Base-by-base conservation (phyloP, 2,888 invertebrate species). In the Parthenolecanium corni region DNA sequence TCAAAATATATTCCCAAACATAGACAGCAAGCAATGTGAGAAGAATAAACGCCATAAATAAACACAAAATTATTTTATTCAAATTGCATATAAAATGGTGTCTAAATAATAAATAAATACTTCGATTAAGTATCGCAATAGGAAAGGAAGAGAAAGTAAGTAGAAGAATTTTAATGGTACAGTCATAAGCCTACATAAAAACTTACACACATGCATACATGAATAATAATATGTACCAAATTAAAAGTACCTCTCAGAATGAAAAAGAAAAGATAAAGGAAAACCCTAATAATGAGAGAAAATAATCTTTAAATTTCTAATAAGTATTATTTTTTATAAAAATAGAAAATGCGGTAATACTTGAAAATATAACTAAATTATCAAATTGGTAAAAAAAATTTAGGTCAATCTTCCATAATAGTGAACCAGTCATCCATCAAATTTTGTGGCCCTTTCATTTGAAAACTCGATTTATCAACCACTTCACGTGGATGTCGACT, bases 371-470 rank as follows among this genome's bases (percentile, higher is more conserved):
- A 44, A 57, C 24, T 44, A 56, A 56, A 42, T 31, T 31, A 46
- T 40, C 38, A 24, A 38, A 24, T 54, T 53, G 20, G 36, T 52
- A 9, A 31, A 6, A 31, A n/a, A 31, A 47, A 31, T 58, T 58
- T 44, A 44, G 57, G 49, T 18, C 57, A 61, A 14, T 61, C 51
- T 61, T 51, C 51, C 16, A 11, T 16, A 31, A 4, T 52, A 4
- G 36, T 11, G 38, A 38, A 36, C 61, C 61, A 61, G 61, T 61
- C 61, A 61, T 61, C 61, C 61, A 51, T 61, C 57, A 47, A 31
- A 38, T 31, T 49, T 49, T 58, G 31, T 61, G 49, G 49, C 61
- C 61, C 61, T 49, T 52, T 36, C 57, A 57, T 49, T 6, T 11
- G 49, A 49, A 49, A 49, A 49, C 38, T 42, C 49, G 61, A 61